Evolutionary conservation across 1,140 invertebrate species (phyloP).

Genomic region (Heliconius eleuchia): DNA sequence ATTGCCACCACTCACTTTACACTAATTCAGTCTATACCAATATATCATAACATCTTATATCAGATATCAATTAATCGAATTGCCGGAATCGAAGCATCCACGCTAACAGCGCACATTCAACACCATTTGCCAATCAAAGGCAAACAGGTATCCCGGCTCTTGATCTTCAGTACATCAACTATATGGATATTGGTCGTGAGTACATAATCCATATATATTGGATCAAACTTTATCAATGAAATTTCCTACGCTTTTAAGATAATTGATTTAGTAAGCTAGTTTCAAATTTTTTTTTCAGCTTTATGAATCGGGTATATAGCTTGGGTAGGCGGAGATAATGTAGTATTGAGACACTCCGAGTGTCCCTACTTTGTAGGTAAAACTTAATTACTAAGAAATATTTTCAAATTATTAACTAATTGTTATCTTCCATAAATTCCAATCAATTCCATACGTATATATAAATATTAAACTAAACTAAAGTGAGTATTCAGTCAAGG

Average conservation of each 20-base stretch:
- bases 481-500: background rate
- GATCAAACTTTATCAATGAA: conserved; percentile 4
- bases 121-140: conserved; percentile 35
- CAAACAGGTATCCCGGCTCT: conserved; percentile 30
- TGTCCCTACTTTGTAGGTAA: no score
- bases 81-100: conserved; percentile 12
- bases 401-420: no score
- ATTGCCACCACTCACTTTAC: no score
- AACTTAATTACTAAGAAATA: no score
- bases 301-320: background rate
- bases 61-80: conserved; percentile 25
- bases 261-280: background rate
- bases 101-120: conserved; percentile 27
- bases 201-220: conserved; percentile 19
- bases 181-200: background rate
- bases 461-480: background rate
- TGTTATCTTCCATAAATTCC: background rate
- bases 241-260: conserved; percentile 2
- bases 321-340: background rate
- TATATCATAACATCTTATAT: background rate
- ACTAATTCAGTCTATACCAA: background rate
- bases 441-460: background rate
- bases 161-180: conserved; percentile 23
- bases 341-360: no score
- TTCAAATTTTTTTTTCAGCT: no score